phyloP scores from a whole-genome alignment of 2,797 vertebrate genomes.

The Acanthurus lineatus region DNA sequence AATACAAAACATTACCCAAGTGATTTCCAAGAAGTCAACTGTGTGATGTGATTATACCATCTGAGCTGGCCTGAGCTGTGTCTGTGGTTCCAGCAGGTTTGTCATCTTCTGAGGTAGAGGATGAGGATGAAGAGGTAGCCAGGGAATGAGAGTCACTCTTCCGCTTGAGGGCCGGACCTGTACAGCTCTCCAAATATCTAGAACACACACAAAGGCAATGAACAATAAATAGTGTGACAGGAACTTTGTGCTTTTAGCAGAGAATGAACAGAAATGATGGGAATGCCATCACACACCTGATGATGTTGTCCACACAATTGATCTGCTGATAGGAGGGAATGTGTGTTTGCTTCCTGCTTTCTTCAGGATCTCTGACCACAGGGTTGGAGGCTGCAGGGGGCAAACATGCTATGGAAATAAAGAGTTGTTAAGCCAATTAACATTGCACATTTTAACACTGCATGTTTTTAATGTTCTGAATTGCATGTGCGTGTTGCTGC shows the following conservation, averaged over 20 bases:
- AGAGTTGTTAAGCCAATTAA: neutral
- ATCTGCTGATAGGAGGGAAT: slow-evolving; percentile 95
- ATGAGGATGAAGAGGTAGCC: slow-evolving; percentile 87
- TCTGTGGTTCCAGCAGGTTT: slow-evolving; percentile 68
- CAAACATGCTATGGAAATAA: slow-evolving; percentile 48
- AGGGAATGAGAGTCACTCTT: slow-evolving; percentile 88
- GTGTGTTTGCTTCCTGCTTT: slow-evolving; percentile 78
- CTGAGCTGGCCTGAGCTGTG: slow-evolving; percentile 56
- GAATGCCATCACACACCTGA: slow-evolving; percentile 81
- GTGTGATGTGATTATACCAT: slow-evolving; percentile 66
- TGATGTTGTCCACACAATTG: slow-evolving; percentile 92
- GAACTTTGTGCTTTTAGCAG: neutral
- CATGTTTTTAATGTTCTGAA: neutral
- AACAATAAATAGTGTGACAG: neutral
- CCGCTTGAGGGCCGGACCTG: slow-evolving; percentile 88
- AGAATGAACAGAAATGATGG: neutral
- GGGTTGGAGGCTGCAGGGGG: slow-evolving; percentile 67
- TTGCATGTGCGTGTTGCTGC: neutral
- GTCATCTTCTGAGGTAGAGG: slow-evolving; percentile 90
- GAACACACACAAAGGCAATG: neutral
- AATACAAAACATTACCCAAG: neutral
- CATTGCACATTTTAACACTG: neutral
- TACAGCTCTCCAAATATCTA: slow-evolving; percentile 92
- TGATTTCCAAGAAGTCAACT: neutral
- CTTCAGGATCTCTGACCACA: slow-evolving; percentile 69